Evolutionary conservation across 2,888 invertebrate species (phyloP).

Genomic region (Sthenelais limicola): DNA sequence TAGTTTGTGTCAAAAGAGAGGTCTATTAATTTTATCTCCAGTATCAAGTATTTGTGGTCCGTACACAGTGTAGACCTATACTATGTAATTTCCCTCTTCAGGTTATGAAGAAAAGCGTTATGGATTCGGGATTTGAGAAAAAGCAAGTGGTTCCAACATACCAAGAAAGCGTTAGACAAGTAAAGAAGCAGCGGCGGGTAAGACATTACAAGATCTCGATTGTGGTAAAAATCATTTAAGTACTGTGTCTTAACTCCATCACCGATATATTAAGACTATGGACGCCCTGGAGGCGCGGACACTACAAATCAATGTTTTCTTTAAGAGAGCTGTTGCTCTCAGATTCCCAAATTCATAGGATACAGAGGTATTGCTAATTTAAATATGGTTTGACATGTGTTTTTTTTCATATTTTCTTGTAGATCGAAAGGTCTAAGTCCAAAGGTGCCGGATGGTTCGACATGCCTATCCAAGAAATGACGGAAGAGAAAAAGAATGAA

Average conservation of each 20-base stretch:
- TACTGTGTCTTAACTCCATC: too few relatives aligned
- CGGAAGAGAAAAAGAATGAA: slow-evolving; percentile 89
- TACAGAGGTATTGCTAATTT: neutral
- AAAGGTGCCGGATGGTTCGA: slow-evolving; percentile 93
- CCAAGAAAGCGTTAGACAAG: slow-evolving; percentile 24
- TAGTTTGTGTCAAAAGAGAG: too few relatives aligned
- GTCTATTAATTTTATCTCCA: too few relatives aligned
- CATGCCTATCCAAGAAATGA: slow-evolving; percentile 89
- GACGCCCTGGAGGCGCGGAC: too few relatives aligned
- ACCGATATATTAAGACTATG: too few relatives aligned
- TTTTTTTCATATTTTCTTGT: slow-evolving; percentile 9
- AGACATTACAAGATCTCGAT: slow-evolving; percentile 4
- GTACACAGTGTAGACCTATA: too few relatives aligned
- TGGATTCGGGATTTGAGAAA: slow-evolving; percentile 35
- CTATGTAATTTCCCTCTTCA: too few relatives aligned
- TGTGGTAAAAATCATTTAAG: too few relatives aligned
- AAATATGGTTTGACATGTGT: neutral
- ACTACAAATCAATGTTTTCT: too few relatives aligned
- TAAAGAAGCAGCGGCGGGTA: slow-evolving; percentile 39
- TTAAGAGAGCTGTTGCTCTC: too few relatives aligned
- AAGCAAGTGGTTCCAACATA: slow-evolving; percentile 31
- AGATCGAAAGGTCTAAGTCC: slow-evolving; percentile 81
- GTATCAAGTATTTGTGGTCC: too few relatives aligned
- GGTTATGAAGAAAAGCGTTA: slow-evolving; percentile 27
- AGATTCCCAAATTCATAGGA: neutral